phyloP scores from a whole-genome alignment of 2,113 vertebrate species.

The Xenopus borealis region DNA sequence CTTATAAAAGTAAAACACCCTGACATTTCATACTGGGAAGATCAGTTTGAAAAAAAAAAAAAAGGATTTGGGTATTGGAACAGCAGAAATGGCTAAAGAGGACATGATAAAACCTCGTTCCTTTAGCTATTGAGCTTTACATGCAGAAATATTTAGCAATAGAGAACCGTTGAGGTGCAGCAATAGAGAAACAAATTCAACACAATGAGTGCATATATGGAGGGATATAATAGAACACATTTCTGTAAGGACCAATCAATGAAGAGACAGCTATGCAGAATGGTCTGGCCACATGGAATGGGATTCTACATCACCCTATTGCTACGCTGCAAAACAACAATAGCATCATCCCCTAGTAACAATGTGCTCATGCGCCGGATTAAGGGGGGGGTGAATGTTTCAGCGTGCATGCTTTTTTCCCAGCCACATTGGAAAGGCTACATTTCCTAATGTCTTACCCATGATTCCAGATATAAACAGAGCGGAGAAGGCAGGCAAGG shows the following conservation, averaged over 20 bases:
- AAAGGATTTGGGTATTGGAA: too few species aligned
- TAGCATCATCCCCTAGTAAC: slow-evolving; percentile 46
- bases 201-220: slow-evolving; percentile 3
- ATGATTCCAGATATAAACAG: slow-evolving; percentile 49
- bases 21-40: too few species aligned
- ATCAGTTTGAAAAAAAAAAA: too few species aligned
- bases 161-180: too few species aligned
- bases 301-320: slow-evolving; percentile 51
- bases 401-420: slow-evolving; percentile 20
- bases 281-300: slow-evolving; percentile 58
- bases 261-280: slow-evolving; percentile 51
- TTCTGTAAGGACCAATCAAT: slow-evolving; percentile 57
- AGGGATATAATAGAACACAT: slow-evolving; percentile 15
- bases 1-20: too few species aligned
- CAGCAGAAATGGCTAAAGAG: too few species aligned
- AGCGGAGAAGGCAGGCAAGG: slow-evolving; percentile 49
- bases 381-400: slow-evolving; percentile 12
- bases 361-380: slow-evolving; percentile 44
- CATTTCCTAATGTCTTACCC: slow-evolving; percentile 46
- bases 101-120: too few species aligned
- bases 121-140: too few species aligned
- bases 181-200: background rate
- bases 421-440: slow-evolving; percentile 31
- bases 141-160: too few species aligned
- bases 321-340: slow-evolving; percentile 51